A percentile compares a stretch with the other conserved stretches of the same genome.
Conservation (phyloP, 2,888 invertebrate genomes). For the Petrolisthes cinctipes region DNA sequence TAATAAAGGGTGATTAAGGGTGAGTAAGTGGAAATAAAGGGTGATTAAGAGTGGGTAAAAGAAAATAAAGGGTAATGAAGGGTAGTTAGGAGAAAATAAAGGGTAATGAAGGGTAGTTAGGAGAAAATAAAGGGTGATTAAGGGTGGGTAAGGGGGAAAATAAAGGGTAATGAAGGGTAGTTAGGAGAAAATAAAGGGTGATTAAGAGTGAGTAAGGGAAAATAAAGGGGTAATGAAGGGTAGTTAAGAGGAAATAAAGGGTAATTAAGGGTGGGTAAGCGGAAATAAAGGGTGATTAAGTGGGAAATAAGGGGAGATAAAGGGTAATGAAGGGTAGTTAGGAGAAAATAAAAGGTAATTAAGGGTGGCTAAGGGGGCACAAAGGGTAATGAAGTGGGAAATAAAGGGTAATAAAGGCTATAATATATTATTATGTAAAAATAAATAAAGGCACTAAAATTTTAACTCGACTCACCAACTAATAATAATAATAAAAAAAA, state of each 20-base stretch:
- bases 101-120: too few relatives aligned
- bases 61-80: neutral
- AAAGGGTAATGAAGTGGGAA: neutral
- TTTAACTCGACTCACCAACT: too few relatives aligned
- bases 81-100: neutral
- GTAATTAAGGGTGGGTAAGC: neutral
- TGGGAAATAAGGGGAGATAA: conserved; percentile 4
- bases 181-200: conserved; percentile 26
- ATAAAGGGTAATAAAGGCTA: neutral
- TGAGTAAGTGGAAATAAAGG: neutral
- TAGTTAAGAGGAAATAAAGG: neutral
- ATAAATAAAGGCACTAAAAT: neutral
- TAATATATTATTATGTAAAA: neutral
- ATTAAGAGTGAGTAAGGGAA: neutral
- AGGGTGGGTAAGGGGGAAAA: conserved; percentile 30
- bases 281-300: conserved; percentile 4
- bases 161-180: too few relatives aligned
- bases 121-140: too few relatives aligned
- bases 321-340: neutral
- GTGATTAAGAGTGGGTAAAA: neutral
- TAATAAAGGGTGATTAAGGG: neutral
- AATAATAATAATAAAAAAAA: too few relatives aligned
- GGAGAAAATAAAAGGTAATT: neutral
- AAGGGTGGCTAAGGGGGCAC: neutral
- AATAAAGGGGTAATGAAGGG: neutral